These are phyloP conservation scores for Phalangium opilio DNA, from an alignment of 2,888 invertebrate genomes.

Conservation along the genomic window DNA sequence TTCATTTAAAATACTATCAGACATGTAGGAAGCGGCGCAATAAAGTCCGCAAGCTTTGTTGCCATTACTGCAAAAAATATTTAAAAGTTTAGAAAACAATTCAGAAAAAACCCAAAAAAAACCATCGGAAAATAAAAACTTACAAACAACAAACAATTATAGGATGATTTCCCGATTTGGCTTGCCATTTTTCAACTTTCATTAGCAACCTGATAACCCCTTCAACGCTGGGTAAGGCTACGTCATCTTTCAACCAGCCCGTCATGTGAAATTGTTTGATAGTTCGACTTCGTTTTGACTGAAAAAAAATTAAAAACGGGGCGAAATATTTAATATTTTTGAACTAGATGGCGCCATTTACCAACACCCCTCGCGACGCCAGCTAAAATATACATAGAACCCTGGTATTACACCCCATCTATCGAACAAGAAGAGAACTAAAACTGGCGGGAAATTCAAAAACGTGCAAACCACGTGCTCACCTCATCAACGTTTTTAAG, in stretches of 20 bases:
- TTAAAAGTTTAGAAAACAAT: neutral
- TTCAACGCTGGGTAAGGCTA: constrained; percentile 12
- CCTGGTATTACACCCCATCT: too few species aligned
- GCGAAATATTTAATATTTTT: too few species aligned
- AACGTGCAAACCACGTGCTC: neutral
- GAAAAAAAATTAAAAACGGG: too few species aligned
- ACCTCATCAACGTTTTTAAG: constrained; percentile 14
- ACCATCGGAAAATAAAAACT: constrained; percentile 2
- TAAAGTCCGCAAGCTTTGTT: constrained; percentile 10
- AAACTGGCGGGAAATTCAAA: too few species aligned
- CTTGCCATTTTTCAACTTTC: constrained; percentile 15
- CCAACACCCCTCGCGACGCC: too few species aligned
- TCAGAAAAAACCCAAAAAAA: neutral
- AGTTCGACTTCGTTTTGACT: constrained; percentile 2
- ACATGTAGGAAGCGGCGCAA: constrained; percentile 13
- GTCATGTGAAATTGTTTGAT: constrained; percentile 13
- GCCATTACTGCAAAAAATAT: neutral
- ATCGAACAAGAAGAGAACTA: too few species aligned
- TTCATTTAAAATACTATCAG: constrained; percentile 8
- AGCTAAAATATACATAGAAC: too few species aligned
- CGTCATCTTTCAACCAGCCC: constrained; percentile 14
- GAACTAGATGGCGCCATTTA: too few species aligned
- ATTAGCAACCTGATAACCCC: constrained; percentile 10
- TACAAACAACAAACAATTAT: constrained; percentile 15
- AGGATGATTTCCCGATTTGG: constrained; percentile 9